These are phyloP conservation scores for Caenorhabditis plicata DNA, from an alignment of 2,888 invertebrate species.

Conservation along the genomic window DNA sequence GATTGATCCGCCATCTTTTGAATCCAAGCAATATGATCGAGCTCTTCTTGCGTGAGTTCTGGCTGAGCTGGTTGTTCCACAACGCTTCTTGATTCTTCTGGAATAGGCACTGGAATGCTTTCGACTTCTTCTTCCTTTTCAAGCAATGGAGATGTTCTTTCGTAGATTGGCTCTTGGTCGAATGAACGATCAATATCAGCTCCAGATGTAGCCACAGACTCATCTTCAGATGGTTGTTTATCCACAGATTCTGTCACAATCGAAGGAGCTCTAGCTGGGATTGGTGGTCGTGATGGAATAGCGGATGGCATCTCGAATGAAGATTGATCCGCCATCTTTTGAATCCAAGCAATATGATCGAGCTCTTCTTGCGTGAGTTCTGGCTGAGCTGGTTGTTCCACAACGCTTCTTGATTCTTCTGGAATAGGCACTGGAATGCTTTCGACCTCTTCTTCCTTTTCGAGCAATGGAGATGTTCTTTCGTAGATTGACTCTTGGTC, in stretches of 20 bases:
- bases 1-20: slow-evolving; percentile 6
- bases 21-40: slow-evolving; percentile 7
- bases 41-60: slow-evolving; percentile 16
- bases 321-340: slow-evolving; percentile 14
- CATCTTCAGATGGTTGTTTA: neutral
- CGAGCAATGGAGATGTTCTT: slow-evolving; percentile 1
- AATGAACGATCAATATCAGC: slow-evolving; percentile 16
- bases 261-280: neutral
- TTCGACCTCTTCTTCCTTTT: no score
- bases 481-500: neutral
- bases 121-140: neutral
- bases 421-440: no score
- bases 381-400: neutral
- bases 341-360: slow-evolving; percentile 19
- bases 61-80: neutral
- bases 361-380: slow-evolving; percentile 7
- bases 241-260: no score
- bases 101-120: neutral
- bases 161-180: neutral
- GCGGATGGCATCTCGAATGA: neutral
- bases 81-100: no score
- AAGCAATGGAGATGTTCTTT: slow-evolving; percentile 15
- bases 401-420: neutral
- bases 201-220: neutral
- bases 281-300: neutral